A percentile compares a stretch with the other conserved stretches of the same genome.
phyloP scores from a whole-genome alignment of 1,140 invertebrate species.

The Varroa destructor region DNA sequence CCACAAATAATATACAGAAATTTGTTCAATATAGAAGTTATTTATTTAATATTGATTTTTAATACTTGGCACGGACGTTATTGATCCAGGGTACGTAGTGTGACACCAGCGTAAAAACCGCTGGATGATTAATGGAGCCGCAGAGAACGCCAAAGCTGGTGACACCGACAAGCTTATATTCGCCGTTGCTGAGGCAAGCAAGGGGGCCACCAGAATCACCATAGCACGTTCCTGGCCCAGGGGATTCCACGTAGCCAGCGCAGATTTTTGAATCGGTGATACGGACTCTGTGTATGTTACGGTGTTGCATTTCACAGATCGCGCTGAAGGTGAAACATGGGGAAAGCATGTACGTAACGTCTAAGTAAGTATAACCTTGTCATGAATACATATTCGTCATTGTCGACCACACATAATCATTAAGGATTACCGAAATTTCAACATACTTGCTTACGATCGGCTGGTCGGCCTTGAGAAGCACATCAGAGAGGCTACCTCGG shows the following conservation, averaged over 20 bases:
- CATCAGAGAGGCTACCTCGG: neutral
- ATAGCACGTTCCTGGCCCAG: conserved; percentile 70
- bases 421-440: neutral
- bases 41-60: too few relatives aligned
- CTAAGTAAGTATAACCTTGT: too few relatives aligned
- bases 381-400: too few relatives aligned
- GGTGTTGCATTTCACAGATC: too few relatives aligned
- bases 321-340: too few relatives aligned
- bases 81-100: conserved; percentile 40
- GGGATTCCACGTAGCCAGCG: conserved; percentile 58
- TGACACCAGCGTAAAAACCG: conserved; percentile 40
- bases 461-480: neutral
- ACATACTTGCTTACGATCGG: conserved; percentile 1
- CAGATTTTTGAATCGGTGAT: conserved; percentile 45
- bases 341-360: too few relatives aligned
- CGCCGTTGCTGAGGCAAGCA: conserved; percentile 51
- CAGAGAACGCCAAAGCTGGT: conserved; percentile 42
- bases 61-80: too few relatives aligned
- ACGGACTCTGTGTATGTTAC: too few relatives aligned
- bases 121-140: conserved; percentile 40
- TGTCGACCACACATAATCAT: too few relatives aligned
- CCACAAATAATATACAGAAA: too few relatives aligned
- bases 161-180: conserved; percentile 37
- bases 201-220: conserved; percentile 64
- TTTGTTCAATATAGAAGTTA: too few relatives aligned